Conservation (phyloP, 2,797 vertebrate genomes). For the Pseudochromis fuscus region DNA sequence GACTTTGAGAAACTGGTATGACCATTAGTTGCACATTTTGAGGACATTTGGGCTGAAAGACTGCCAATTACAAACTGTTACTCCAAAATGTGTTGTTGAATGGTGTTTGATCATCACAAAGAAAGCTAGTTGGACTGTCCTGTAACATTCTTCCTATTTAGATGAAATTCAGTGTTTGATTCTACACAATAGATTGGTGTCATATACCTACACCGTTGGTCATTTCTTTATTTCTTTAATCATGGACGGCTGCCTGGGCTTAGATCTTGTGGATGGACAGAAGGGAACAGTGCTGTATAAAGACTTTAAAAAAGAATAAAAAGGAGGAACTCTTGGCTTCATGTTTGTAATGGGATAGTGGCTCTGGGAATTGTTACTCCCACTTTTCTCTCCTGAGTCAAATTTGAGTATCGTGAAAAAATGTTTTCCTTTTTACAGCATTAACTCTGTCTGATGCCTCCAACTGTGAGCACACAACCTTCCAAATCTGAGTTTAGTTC, state of each 20-base stretch:
- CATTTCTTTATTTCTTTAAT: conserved; percentile 19
- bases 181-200: not conserved
- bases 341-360: conserved; percentile 25
- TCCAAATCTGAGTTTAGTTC: conserved; percentile 12
- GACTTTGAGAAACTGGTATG: not conserved
- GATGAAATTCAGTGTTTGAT: conserved; percentile 2
- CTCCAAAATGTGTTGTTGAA: not conserved
- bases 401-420: conserved; percentile 35
- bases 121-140: not conserved
- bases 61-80: not conserved
- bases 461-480: conserved; percentile 44
- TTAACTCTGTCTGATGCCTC: conserved; percentile 36
- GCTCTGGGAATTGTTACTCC: conserved; percentile 33
- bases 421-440: conserved; percentile 38
- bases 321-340: conserved; percentile 14
- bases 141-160: not conserved
- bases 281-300: not conserved
- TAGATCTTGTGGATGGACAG: conserved; percentile 3
- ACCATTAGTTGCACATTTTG: not conserved
- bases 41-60: not conserved
- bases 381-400: conserved; percentile 25
- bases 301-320: not conserved
- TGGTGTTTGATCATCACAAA: not conserved
- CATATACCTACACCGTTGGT: not conserved
- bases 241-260: conserved; percentile 6